phyloP scores from a whole-genome alignment of 1,140 invertebrate genomes.

The Subanguina moxae region DNA sequence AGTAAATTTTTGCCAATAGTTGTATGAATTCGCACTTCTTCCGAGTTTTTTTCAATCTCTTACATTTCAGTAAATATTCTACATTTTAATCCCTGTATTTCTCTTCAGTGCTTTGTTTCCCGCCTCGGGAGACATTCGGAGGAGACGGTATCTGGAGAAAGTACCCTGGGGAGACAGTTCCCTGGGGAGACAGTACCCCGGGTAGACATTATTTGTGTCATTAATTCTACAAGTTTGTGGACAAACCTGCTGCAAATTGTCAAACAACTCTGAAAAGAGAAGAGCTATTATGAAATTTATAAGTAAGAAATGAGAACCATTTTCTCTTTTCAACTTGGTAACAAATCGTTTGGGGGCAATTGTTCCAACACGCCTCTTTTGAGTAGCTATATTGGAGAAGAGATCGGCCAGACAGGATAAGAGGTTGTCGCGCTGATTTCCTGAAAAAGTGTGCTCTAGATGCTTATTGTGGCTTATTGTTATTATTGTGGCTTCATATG shows the following conservation, averaged over 20 bases:
- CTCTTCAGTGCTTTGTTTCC: too few relatives aligned
- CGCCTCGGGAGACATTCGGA: too few relatives aligned
- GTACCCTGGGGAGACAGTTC: too few relatives aligned
- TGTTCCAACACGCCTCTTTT: slow-evolving; percentile 98
- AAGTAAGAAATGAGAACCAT: slow-evolving; percentile 67
- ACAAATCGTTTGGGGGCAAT: slow-evolving; percentile 99
- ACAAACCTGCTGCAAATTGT: slow-evolving; percentile 73
- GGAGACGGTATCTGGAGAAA: too few relatives aligned
- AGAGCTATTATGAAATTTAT: neutral
- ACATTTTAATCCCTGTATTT: too few relatives aligned
- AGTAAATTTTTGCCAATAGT: too few relatives aligned
- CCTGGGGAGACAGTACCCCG: too few relatives aligned
- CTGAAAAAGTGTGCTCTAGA: slow-evolving; percentile 62
- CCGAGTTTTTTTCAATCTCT: too few relatives aligned
- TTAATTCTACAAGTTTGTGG: neutral
- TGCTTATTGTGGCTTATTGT: neutral
- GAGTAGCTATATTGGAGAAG: slow-evolving; percentile 96
- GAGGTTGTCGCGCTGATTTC: slow-evolving; percentile 89
- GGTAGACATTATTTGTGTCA: too few relatives aligned
- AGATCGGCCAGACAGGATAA: slow-evolving; percentile 89
- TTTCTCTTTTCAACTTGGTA: slow-evolving; percentile 92
- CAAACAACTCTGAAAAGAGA: slow-evolving; percentile 82
- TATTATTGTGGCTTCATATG: neutral
- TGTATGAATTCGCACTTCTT: too few relatives aligned
- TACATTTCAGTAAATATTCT: too few relatives aligned